Conservation (phyloP, 2,888 invertebrate genomes). For the Cyclophora punctaria region DNA sequence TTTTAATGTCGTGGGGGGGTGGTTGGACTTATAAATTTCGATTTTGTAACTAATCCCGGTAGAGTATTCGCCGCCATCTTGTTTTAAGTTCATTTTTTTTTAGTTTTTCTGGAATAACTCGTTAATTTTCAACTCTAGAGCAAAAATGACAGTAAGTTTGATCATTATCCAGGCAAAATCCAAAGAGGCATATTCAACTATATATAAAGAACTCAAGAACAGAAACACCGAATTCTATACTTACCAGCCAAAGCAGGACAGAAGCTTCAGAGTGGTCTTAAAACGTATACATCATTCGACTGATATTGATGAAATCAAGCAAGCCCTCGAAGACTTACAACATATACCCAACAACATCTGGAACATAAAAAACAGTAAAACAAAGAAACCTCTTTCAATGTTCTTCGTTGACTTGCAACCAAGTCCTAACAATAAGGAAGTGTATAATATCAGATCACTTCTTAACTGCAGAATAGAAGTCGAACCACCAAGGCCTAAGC, state of each 20-base stretch:
- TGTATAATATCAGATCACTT: too few relatives aligned
- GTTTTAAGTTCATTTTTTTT: too few relatives aligned
- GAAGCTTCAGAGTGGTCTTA: conserved; percentile 9
- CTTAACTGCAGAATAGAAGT: too few relatives aligned
- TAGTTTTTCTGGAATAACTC: too few relatives aligned
- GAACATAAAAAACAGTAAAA: conserved; percentile 2
- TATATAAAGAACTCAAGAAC: conserved; percentile 8
- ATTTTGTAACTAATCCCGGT: too few relatives aligned
- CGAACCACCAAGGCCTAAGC: too few relatives aligned
- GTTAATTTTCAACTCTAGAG: too few relatives aligned
- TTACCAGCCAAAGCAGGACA: conserved; percentile 12
- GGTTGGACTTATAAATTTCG: too few relatives aligned
- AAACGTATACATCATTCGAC: not conserved
- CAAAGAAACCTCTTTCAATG: conserved; percentile 4
- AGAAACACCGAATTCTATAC: too few relatives aligned
- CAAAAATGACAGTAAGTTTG: too few relatives aligned
- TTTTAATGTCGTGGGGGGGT: too few relatives aligned
- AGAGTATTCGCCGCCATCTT: too few relatives aligned
- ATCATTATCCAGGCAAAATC: conserved; percentile 11
- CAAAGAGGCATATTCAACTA: not conserved
- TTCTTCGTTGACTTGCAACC: conserved; percentile 3
- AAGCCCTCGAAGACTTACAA: not conserved
- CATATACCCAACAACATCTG: conserved; percentile 6
- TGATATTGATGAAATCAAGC: conserved; percentile 2
- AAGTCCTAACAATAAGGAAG: conserved; percentile 1